Evolutionary conservation across 2,797 vertebrate species (phyloP), one percentile per base, ranked within the genome.

Genomic region (Ctenosaura bakeri): DNA sequence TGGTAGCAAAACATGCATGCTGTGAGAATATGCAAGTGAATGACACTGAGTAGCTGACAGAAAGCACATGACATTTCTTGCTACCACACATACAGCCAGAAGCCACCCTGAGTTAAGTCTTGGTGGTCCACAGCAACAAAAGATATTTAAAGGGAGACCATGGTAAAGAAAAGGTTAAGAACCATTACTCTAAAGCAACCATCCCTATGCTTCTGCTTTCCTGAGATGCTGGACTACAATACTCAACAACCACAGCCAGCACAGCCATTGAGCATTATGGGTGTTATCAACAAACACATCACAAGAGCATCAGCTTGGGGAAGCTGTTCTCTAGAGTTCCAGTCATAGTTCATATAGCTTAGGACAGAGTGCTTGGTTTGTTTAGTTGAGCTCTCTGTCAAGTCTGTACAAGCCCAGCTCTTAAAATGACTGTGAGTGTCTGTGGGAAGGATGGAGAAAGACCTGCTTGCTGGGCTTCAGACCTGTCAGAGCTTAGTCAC

Each of bases 401-500:
- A 84, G 90, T 88, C 71, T 42, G 74, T 81, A 84, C 90, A 88
- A 84, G 90, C 86, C 81, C 74, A 59, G 26, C 50, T 64, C 50
- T 87, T 90, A 71, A 79, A 81, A 80, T 69, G 78, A 73, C 66
- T 62, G 80, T 26, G 42, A 54, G 56, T 87, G 69, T 52, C 73
- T 88, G 90, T 90, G 81, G 90, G 90, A 88, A 86, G 90, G 80
- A 90, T 87, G 86, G 86, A 90, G 90, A 88, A 83, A 90, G 86
- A 90, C 86, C 80, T 78, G 90, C 80, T 90, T 89, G 81, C 56
- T 77, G 71, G 81, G 87, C 77, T 88, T 88, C 66, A 50, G 78
- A 52, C 56, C 82, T 89, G 88, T 82, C 82, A 84, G 52, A 90
- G 81, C 73, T 88, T 90, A 90, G 86, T 90, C 86, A 90, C 46